Evolutionary conservation across 2,797 vertebrate species (phyloP).

Genomic region (Gadopsis bispinosus): DNA sequence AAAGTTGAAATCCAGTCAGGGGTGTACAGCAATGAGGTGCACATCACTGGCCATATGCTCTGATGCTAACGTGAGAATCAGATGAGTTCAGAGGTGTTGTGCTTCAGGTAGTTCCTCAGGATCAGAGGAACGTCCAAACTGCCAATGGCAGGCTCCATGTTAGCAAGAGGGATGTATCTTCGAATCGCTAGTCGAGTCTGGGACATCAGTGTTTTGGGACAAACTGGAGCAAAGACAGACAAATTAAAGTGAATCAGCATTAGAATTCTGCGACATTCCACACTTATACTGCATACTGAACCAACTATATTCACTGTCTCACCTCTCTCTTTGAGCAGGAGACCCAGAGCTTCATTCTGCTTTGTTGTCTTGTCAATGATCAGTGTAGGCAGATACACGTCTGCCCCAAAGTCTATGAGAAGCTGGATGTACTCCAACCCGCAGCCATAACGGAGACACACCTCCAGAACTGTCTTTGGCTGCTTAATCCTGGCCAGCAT

Average conservation of each 20-base stretch:
- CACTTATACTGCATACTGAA: background rate
- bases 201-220: slow-evolving; percentile 92
- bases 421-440: slow-evolving; percentile 87
- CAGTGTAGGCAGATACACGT: slow-evolving; percentile 88
- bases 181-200: slow-evolving; percentile 88
- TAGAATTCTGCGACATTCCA: background rate
- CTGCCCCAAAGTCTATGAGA: slow-evolving; percentile 95
- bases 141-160: slow-evolving; percentile 71
- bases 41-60: background rate
- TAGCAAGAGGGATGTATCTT: slow-evolving; percentile 77
- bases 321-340: slow-evolving; percentile 93
- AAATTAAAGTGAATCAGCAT: slow-evolving; percentile 3
- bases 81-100: slow-evolving; percentile 69
- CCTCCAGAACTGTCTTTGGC: slow-evolving; percentile 92
- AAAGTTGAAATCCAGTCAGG: slow-evolving; percentile 19
- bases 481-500: slow-evolving; percentile 88
- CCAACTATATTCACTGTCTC: slow-evolving; percentile 25
- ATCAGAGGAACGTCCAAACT: slow-evolving; percentile 86
- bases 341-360: slow-evolving; percentile 83
- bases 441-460: slow-evolving; percentile 91
- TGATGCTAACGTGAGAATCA: slow-evolving; percentile 18
- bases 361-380: slow-evolving; percentile 74
- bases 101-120: slow-evolving; percentile 89
- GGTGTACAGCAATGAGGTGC: slow-evolving; percentile 3
- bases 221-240: slow-evolving; percentile 78